Base-by-base conservation (phyloP, 2,797 vertebrate genomes). In the Synanceia verrucosa region DNA sequence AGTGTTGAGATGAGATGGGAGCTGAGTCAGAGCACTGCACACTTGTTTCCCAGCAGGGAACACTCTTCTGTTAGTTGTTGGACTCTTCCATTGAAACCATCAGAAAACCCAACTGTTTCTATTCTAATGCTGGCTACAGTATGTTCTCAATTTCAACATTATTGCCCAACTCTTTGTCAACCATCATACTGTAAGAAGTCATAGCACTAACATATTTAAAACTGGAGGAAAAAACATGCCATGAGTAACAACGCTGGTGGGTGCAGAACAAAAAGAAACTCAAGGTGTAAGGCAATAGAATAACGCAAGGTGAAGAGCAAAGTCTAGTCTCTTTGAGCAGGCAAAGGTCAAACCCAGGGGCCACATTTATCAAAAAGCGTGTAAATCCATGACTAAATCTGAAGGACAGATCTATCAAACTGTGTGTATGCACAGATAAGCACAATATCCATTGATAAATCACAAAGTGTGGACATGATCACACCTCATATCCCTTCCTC, bases 1-100 rank as follows among this genome's bases (percentile, higher is more conserved):
- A 65, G 73, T 52, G 62, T 11, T 41, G 59, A 64, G 58, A 71
- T 47, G 59, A 67, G 58, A 47, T 2, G 33, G 11, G 12, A 69
- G 60, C 21, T 31, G 43, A 67, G 73, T 24, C 39, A 18, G 21
- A 65, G 71, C 21, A 31, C 60, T 36, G 41, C 21, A 34, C 39
- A 33, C 56, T 57, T 9, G 1, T 31, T 39, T 50, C 56, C 11
- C 73, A 33, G 36, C 41, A n/a, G 8, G 12, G 5, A 60, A 9
- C 4, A 8, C 48, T 24, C 43, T 2, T 51, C 4, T 0, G 12
- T 33, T 44, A 16, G 14, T 51, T 0, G 12, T 13, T 61, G 19
- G 2, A 66, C 29, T 19, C 2, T 11, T 51, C n/a, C 9, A 21
- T 14, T 55, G 2, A 37, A 37, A 39, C 16, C 29, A 9, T n/a